Evolutionary conservation across 2,888 invertebrate genomes (phyloP).

Genomic region (Trachelus iudaicus): DNA sequence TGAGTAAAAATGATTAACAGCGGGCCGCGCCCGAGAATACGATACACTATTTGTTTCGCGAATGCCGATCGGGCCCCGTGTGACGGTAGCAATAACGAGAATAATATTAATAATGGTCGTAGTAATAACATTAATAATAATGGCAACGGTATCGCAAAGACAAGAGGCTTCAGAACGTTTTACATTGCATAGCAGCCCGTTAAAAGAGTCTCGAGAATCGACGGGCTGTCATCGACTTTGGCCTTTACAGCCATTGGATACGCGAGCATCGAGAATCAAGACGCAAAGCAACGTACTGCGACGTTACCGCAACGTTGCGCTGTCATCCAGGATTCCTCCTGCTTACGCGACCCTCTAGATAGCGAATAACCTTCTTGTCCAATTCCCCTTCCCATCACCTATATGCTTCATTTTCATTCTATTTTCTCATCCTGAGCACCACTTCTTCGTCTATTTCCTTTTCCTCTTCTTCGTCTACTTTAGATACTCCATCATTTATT

Average conservation of each 20-base stretch:
- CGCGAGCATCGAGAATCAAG: conserved; percentile 21
- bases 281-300: no score
- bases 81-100: conserved; percentile 53
- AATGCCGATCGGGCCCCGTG: neutral
- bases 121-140: conserved; percentile 20
- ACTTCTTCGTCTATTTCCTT: neutral
- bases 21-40: neutral
- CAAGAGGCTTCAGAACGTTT: conserved; percentile 12
- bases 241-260: conserved; percentile 13
- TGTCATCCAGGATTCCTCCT: no score
- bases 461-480: conserved; percentile 2
- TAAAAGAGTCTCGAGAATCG: no score
- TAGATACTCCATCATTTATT: conserved; percentile 24
- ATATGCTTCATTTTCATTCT: conserved; percentile 7
- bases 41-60: conserved; percentile 3
- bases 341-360: conserved; percentile 15
- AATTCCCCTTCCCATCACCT: conserved; percentile 17
- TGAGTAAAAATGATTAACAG: conserved; percentile 14
- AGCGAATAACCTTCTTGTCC: conserved; percentile 3
- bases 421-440: conserved; percentile 8
- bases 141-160: conserved; percentile 35
- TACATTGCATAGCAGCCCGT: no score
- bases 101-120: conserved; percentile 49
- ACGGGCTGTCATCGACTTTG: no score
- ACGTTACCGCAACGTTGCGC: no score